These are phyloP conservation scores for Pterobdella sp. DNA, from an alignment of 2,888 invertebrate species.

Conservation along the genomic window DNA sequence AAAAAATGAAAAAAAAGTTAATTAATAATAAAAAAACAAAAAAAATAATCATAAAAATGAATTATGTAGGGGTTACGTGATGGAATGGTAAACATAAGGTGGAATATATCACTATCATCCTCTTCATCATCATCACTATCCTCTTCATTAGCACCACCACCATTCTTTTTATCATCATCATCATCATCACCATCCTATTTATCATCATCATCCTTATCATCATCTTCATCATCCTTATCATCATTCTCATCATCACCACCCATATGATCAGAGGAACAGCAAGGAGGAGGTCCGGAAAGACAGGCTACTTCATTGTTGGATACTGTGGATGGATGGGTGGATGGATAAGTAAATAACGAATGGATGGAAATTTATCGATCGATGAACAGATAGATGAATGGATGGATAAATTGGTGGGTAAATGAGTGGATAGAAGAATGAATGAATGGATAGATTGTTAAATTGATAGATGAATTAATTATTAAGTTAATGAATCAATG, in stretches of 20 bases:
- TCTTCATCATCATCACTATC: neutral
- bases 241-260: too few relatives aligned
- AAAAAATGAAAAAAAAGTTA: too few relatives aligned
- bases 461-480: neutral
- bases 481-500: too few relatives aligned
- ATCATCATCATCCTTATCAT: neutral
- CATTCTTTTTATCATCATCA: conserved; percentile 9
- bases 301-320: conserved; percentile 48
- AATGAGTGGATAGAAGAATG: neutral
- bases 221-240: neutral
- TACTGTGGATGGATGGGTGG: neutral
- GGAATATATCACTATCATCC: neutral
- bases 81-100: neutral
- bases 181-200: conserved; percentile 5
- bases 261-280: conserved; percentile 46
- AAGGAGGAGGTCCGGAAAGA: conserved; percentile 46
- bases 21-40: too few relatives aligned
- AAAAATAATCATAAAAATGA: too few relatives aligned
- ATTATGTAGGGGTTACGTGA: too few relatives aligned
- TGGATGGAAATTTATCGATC: neutral
- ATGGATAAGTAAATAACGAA: neutral
- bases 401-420: neutral
- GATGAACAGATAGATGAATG: neutral
- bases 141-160: conserved; percentile 2
- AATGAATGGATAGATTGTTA: neutral